Evolutionary conservation across 2,888 invertebrate genomes (phyloP).

Genomic region (Cantharis flavilabris): DNA sequence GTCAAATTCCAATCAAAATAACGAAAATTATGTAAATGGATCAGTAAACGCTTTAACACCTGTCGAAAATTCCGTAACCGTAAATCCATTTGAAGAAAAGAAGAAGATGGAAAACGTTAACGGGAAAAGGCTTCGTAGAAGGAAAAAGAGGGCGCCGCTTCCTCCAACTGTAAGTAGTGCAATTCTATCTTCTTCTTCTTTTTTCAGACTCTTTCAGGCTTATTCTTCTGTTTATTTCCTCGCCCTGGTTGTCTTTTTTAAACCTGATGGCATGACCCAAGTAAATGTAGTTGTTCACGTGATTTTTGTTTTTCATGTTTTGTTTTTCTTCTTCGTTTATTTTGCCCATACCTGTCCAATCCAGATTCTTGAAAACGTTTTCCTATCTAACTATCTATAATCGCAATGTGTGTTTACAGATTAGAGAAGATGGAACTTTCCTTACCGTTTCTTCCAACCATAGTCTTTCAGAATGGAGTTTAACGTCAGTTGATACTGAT

Average conservation of each 20-base stretch:
- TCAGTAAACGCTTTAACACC: background rate
- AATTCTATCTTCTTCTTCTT: background rate
- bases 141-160: slow-evolving; percentile 38
- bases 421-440: slow-evolving; percentile 14
- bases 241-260: too few relatives aligned
- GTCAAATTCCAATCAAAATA: background rate
- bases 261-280: too few relatives aligned
- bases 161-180: slow-evolving; percentile 29
- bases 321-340: too few relatives aligned
- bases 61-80: slow-evolving; percentile 1
- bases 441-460: slow-evolving; percentile 14
- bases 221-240: too few relatives aligned
- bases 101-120: slow-evolving; percentile 12
- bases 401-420: background rate
- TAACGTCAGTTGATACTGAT: slow-evolving; percentile 38
- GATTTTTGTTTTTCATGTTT: too few relatives aligned
- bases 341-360: too few relatives aligned
- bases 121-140: slow-evolving; percentile 16
- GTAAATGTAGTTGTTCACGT: too few relatives aligned
- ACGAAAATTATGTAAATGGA: background rate
- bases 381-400: too few relatives aligned
- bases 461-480: slow-evolving; percentile 36
- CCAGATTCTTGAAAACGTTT: too few relatives aligned
- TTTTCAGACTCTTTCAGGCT: too few relatives aligned
- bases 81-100: slow-evolving; percentile 33